These are phyloP conservation scores for Caenorhabditis drosophilae DNA, from an alignment of 2,888 invertebrate genomes.

Conservation along the genomic window DNA sequence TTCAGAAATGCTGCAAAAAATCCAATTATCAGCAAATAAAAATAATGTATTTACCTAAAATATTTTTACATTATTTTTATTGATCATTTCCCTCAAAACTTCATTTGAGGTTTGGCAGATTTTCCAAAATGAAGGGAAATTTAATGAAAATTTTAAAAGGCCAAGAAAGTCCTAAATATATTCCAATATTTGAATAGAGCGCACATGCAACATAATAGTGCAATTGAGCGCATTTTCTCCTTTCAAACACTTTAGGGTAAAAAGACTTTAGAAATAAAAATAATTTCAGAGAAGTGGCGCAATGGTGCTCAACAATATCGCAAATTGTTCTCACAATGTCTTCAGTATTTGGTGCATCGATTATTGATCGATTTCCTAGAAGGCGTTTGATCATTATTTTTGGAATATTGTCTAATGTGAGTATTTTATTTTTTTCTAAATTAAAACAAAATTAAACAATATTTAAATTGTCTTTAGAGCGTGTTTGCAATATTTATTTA, in stretches of 20 bases:
- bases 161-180: background rate
- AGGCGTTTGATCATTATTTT: slow-evolving; percentile 50
- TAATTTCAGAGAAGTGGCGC: slow-evolving; percentile 48
- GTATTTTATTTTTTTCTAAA: background rate
- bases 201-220: no score
- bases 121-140: no score
- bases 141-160: no score
- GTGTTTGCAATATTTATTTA: background rate
- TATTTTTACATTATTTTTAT: no score
- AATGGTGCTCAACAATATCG: slow-evolving; percentile 54
- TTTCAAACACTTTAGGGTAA: no score
- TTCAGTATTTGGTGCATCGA: slow-evolving; percentile 52
- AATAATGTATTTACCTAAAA: background rate
- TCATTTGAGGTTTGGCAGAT: no score
- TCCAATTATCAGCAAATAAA: background rate
- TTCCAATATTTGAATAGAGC: no score
- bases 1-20: slow-evolving; percentile 1
- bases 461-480: no score
- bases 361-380: slow-evolving; percentile 61
- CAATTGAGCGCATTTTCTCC: no score
- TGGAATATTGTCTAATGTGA: slow-evolving; percentile 50
- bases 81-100: no score
- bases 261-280: background rate
- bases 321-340: slow-evolving; percentile 56
- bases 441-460: no score